Percentiles rank a stretch among this genome's conserved stretches.
phyloP scores from a whole-genome alignment of 92 coral and sea anemone species.

The Actinernus sp. region DNA sequence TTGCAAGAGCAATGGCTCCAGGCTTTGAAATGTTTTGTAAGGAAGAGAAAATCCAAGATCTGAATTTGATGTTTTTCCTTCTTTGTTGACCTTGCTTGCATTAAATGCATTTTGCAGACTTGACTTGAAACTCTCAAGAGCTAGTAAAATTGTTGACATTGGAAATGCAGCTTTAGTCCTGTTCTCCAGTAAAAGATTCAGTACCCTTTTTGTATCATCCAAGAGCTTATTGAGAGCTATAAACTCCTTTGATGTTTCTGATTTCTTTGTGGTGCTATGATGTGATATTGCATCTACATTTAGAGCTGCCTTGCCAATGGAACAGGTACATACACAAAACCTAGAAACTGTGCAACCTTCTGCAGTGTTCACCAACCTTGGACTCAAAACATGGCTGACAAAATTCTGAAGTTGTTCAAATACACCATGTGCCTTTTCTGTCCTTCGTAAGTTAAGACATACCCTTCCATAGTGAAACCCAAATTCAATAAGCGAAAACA shows the following conservation, averaged over 20 bases:
- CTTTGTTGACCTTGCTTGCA: not conserved
- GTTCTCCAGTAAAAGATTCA: constrained; percentile 11
- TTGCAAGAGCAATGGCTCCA: constrained; percentile 6
- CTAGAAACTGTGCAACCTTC: constrained; percentile 23
- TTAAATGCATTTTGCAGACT: constrained; percentile 33
- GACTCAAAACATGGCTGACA: constrained; percentile 8
- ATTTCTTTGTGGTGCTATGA: constrained; percentile 9
- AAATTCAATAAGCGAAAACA: constrained; percentile 52
- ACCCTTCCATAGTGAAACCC: constrained; percentile 73
- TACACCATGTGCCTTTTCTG: constrained; percentile 33
- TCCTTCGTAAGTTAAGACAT: constrained; percentile 45
- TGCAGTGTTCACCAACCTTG: constrained; percentile 13
- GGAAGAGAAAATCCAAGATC: constrained; percentile 2
- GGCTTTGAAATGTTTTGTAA: constrained; percentile 21
- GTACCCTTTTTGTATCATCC: constrained; percentile 14
- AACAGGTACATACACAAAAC: constrained; percentile 26
- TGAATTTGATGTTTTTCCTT: not conserved
- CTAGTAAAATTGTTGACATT: constrained; percentile 1
- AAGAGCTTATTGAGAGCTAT: constrained; percentile 30
- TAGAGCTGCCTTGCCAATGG: constrained; percentile 26
- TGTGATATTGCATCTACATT: constrained; percentile 10
- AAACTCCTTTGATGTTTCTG: not conserved
- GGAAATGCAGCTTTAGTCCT: constrained; percentile 4
- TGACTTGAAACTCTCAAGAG: constrained; percentile 53
- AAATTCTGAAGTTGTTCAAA: constrained; percentile 56